Percentiles rank a stretch among this genome's conserved stretches.
Evolutionary conservation across 2,113 vertebrate genomes (phyloP).

Genomic region (Neofelis nebulosa): DNA sequence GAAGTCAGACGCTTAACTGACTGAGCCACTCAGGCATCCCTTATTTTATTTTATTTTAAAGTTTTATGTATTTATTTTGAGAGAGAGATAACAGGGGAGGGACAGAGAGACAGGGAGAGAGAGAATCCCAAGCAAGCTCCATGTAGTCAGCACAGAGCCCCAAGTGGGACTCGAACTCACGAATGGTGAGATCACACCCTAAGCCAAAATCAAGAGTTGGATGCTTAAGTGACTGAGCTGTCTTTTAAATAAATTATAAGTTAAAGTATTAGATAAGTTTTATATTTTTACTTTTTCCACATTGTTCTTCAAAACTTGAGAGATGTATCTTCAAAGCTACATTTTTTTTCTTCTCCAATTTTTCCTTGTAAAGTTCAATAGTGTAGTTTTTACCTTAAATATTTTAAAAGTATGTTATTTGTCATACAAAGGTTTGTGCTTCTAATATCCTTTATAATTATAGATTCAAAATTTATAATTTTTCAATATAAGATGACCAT

Average conservation of each 20-base stretch:
- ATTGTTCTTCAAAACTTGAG: not conserved
- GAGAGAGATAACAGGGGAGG: no score
- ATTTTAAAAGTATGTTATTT: conserved; percentile 11
- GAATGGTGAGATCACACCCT: no score
- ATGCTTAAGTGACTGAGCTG: no score
- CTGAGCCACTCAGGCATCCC: no score
- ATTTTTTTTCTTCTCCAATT: not conserved
- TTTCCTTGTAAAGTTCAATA: not conserved
- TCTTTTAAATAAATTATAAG: conserved; percentile 22
- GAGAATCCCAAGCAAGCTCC: no score
- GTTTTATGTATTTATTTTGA: no score
- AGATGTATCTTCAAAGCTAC: not conserved
- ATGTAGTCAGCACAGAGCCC: no score
- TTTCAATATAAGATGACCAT: conserved; percentile 1
- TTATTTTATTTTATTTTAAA: no score
- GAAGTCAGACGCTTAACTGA: no score
- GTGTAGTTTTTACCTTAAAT: not conserved
- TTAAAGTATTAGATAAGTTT: not conserved
- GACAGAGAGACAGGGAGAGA: no score
- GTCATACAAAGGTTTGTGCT: not conserved
- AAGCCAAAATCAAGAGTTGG: no score
- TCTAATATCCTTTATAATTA: not conserved
- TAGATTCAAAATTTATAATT: not conserved
- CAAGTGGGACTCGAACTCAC: no score
- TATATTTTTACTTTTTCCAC: not conserved